Conservation (phyloP, 2,113 vertebrate genomes). For the Neodontobutis hainanensis region DNA sequence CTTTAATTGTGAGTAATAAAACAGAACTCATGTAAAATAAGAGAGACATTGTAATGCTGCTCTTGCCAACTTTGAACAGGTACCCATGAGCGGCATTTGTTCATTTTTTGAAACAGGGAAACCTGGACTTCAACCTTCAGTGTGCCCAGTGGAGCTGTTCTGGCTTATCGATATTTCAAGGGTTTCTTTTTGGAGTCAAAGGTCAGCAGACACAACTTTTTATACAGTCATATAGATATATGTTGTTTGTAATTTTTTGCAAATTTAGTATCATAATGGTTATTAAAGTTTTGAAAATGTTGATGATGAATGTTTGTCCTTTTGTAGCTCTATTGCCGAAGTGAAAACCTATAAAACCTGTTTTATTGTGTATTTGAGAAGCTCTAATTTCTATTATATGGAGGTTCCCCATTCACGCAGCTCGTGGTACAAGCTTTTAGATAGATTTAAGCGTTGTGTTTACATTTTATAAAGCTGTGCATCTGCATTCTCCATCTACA, state of each 20-base stretch:
- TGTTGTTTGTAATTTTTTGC: not conserved
- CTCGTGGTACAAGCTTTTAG: no score
- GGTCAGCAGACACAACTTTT: slow-evolving; percentile 78
- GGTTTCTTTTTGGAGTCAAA: slow-evolving; percentile 90
- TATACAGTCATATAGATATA: not conserved
- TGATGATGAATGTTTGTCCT: no score
- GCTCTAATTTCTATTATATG: no score
- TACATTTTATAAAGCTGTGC: no score
- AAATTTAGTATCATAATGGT: not conserved
- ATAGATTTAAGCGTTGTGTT: no score
- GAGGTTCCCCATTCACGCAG: no score
- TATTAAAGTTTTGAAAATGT: no score
- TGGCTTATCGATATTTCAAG: slow-evolving; percentile 91
- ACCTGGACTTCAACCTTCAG: slow-evolving; percentile 82
- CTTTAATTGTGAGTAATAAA: not conserved
- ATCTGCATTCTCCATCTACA: no score
- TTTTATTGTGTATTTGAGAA: no score
- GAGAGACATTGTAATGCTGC: not conserved
- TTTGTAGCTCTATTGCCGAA: no score
- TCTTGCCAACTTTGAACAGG: not conserved
- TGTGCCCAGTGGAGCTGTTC: slow-evolving; percentile 79
- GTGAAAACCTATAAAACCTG: no score
- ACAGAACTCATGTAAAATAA: not conserved
- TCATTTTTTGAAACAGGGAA: slow-evolving; percentile 64
- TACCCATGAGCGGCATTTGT: not conserved